Percentiles rank a stretch among this genome's conserved stretches.
Conservation (phyloP, 2,113 vertebrate species). For the Crotophaga sulcirostris region DNA sequence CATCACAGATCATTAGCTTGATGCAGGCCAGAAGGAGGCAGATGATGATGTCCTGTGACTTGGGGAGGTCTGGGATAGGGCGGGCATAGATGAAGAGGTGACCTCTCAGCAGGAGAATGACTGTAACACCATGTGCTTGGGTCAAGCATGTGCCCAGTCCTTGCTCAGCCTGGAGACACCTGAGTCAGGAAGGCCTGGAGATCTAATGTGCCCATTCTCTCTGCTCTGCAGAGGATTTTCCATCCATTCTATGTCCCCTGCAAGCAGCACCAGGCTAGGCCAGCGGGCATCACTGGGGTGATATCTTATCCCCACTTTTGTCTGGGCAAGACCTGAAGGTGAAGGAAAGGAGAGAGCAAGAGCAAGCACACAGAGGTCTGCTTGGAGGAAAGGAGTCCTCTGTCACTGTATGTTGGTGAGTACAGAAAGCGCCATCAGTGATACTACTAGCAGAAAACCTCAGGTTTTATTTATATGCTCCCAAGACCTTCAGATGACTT, state of each 20-base stretch:
- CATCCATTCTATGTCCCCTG: rapidly evolving
- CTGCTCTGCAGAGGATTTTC: neutral
- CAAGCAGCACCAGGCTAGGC: neutral
- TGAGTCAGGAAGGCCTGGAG: neutral
- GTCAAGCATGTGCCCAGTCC: rapidly evolving
- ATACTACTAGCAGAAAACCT: neutral
- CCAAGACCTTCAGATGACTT: neutral
- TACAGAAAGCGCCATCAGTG: neutral
- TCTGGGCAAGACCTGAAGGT: neutral
- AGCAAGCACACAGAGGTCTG: neutral
- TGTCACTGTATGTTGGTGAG: rapidly evolving
- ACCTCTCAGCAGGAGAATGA: neutral
- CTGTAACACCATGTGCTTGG: neutral
- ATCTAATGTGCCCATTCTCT: neutral
- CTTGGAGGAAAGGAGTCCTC: neutral
- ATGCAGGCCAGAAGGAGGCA: neutral
- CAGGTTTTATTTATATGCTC: neutral
- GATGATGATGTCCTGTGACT: neutral
- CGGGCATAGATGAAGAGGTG: neutral
- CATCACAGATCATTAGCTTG: neutral
- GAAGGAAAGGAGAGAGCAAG: neutral
- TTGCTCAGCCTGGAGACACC: neutral
- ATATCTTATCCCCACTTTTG: neutral
- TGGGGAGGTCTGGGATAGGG: neutral
- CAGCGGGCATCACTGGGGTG: neutral